Conservation (phyloP, 1,140 invertebrate species). For the Anadara kagoshimensis region DNA sequence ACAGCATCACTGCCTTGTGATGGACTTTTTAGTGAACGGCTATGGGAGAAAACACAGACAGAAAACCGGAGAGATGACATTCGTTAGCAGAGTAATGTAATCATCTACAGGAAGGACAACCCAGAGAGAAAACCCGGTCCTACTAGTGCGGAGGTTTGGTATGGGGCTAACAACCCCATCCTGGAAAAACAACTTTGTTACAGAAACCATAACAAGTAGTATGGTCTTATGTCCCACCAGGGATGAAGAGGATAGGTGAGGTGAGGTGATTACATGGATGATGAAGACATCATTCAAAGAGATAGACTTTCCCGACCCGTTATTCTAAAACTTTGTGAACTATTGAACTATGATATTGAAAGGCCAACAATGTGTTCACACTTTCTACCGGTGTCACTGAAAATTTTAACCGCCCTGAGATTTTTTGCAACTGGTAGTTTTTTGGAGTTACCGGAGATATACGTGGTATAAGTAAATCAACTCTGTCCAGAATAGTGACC, state of each 20-base stretch:
- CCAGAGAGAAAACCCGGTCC: no score
- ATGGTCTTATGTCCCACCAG: no score
- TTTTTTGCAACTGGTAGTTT: constrained; percentile 21
- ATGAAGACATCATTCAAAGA: neutral
- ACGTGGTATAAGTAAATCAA: neutral
- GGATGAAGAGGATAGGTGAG: no score
- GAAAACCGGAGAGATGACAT: no score
- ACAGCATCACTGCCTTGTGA: constrained; percentile 9
- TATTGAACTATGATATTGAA: neutral
- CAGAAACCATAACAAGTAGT: no score
- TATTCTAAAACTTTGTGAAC: neutral
- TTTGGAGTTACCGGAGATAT: neutral
- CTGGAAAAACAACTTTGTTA: no score
- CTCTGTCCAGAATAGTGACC: neutral
- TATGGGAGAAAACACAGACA: no score
- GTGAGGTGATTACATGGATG: constrained; percentile 12
- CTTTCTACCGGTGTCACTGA: neutral
- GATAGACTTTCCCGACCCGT: neutral
- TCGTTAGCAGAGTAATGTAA: no score
- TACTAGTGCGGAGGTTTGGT: no score
- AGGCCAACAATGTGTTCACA: neutral
- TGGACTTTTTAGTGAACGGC: constrained; percentile 16
- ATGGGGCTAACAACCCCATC: no score
- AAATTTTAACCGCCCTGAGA: neutral
- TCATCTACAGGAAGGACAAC: no score